A percentile compares a stretch with the other conserved stretches of the same genome.
These are phyloP conservation scores for Notechis scutatus DNA, from an alignment of 2,113 vertebrate genomes.

Conservation along the genomic window DNA sequence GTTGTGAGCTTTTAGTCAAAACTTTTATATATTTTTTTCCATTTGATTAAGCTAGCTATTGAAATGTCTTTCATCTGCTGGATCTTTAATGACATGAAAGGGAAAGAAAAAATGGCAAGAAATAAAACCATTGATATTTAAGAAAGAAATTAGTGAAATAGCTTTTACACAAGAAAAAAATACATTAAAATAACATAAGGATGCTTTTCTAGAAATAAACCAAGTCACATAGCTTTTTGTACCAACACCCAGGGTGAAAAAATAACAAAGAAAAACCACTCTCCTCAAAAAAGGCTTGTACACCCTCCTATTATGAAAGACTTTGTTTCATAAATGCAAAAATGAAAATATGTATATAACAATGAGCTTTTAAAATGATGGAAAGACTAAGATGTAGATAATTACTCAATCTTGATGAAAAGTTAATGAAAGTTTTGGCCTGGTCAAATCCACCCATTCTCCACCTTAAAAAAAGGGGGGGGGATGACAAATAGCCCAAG, in stretches of 20 bases:
- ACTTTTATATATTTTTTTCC: not conserved
- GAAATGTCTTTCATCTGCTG: not conserved
- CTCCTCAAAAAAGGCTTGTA: not conserved
- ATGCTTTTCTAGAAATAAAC: not conserved
- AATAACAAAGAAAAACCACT: not conserved
- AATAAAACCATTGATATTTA: not conserved
- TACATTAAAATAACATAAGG: not conserved
- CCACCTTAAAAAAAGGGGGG: constrained; percentile 32
- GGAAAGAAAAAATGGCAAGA: not conserved
- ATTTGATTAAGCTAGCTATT: not conserved
- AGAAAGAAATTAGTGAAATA: constrained; percentile 2
- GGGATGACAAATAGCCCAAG: constrained; percentile 20
- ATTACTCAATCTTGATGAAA: constrained; percentile 47
- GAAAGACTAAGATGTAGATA: not conserved
- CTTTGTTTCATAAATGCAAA: not conserved
- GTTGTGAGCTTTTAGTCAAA: not conserved
- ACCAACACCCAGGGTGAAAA: constrained; percentile 4
- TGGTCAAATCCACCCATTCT: constrained; percentile 52
- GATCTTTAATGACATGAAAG: not conserved
- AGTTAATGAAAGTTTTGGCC: constrained; percentile 29
- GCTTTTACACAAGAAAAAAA: not conserved
- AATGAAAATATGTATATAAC: not conserved
- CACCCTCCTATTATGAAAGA: constrained; percentile 12
- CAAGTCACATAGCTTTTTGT: not conserved
- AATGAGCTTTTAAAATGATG: constrained; percentile 2